Percentiles rank a stretch among this genome's conserved stretches.
phyloP scores from a whole-genome alignment of 2,888 invertebrate genomes.

The Ditula angustiorana region DNA sequence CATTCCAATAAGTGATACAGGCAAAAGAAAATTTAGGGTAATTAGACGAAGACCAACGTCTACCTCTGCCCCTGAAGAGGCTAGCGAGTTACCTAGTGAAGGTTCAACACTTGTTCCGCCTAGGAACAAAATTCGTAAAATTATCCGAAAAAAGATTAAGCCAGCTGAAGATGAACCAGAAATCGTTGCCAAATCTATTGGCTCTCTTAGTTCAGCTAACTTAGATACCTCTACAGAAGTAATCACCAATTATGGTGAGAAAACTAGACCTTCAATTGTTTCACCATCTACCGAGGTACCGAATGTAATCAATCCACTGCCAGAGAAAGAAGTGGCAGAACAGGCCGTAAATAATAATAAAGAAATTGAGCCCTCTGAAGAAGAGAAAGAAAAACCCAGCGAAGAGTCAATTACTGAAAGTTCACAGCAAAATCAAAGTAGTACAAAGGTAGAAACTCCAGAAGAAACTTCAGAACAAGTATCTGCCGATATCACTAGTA shows the following conservation, averaged over 20 bases:
- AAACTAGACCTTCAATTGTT: constrained; percentile 53
- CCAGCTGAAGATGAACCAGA: constrained; percentile 60
- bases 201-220: constrained; percentile 55
- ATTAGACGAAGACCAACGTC: constrained; percentile 71
- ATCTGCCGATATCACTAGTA: constrained; percentile 33
- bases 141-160: constrained; percentile 73
- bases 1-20: constrained; percentile 61
- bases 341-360: constrained; percentile 37
- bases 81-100: constrained; percentile 48
- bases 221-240: constrained; percentile 56
- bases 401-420: constrained; percentile 35
- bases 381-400: constrained; percentile 8
- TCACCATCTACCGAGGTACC: constrained; percentile 44
- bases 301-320: constrained; percentile 48
- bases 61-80: constrained; percentile 51
- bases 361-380: constrained; percentile 14
- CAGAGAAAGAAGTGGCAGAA: constrained; percentile 46
- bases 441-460: constrained; percentile 16
- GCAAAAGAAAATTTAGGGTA: constrained; percentile 69
- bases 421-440: constrained; percentile 5
- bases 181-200: constrained; percentile 59
- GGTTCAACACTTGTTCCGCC: constrained; percentile 51
- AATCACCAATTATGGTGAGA: constrained; percentile 74
- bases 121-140: constrained; percentile 63
- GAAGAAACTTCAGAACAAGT: constrained; percentile 22